These are phyloP conservation scores for Lepilemur septentrionalis DNA, from an alignment of 2,797 vertebrate species.

Conservation along the genomic window DNA sequence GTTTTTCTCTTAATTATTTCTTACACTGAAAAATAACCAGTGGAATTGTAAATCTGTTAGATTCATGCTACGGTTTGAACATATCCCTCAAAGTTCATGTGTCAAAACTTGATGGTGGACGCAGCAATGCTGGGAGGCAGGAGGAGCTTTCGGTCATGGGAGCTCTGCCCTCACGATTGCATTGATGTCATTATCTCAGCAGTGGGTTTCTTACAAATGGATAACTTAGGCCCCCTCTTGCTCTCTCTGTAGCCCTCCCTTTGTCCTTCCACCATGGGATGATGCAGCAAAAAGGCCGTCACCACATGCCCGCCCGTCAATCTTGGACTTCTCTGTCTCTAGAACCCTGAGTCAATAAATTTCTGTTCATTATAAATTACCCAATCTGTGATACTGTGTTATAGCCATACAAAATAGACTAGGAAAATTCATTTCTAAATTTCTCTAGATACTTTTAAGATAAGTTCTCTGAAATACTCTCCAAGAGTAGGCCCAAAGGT, in stretches of 20 bases:
- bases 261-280: neutral
- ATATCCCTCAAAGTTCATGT: neutral
- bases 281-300: neutral
- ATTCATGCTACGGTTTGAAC: neutral
- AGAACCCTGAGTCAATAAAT: neutral
- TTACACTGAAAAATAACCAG: neutral
- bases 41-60: neutral
- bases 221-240: neutral
- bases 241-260: neutral
- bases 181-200: neutral
- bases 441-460: neutral
- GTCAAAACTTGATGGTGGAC: neutral
- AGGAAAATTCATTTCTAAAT: neutral
- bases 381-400: neutral
- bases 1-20: neutral
- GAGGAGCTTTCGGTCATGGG: neutral
- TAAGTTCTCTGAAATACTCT: neutral
- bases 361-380: neutral
- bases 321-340: neutral
- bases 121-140: accelerated
- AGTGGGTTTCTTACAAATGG: neutral
- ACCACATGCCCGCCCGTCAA: neutral
- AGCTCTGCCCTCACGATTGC: too few species aligned
- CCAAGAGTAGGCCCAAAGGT: neutral
- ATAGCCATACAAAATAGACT: neutral